Conservation (phyloP, 2,113 vertebrate species). For the Channa argus region DNA sequence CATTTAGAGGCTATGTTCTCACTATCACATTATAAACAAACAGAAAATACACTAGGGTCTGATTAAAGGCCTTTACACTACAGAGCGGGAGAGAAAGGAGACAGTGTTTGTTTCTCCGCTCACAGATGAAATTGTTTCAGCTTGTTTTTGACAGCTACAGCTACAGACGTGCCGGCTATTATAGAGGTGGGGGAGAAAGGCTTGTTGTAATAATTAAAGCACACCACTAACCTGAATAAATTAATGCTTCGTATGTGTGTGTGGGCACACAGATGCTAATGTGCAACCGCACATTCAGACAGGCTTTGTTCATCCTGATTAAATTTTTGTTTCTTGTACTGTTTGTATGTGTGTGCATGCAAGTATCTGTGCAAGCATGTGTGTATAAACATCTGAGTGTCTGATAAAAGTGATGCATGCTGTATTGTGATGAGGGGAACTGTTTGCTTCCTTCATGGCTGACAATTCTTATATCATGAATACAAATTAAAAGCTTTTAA, state of each 20-base stretch:
- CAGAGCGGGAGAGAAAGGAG: slow-evolving; percentile 50
- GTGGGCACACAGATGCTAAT: slow-evolving; percentile 21
- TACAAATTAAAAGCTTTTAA: slow-evolving; percentile 76
- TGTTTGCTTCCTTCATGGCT: slow-evolving; percentile 61
- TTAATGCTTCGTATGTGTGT: slow-evolving; percentile 58
- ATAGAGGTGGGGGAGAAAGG: slow-evolving; percentile 33
- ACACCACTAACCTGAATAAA: slow-evolving; percentile 80
- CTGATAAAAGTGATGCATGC: slow-evolving; percentile 65
- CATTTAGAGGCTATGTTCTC: slow-evolving; percentile 76
- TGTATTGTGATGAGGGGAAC: slow-evolving; percentile 54
- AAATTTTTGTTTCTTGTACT: slow-evolving; percentile 59
- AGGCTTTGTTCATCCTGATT: slow-evolving; percentile 76
- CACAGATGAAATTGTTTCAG: slow-evolving; percentile 82
- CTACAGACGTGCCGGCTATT: slow-evolving; percentile 70
- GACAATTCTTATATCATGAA: slow-evolving; percentile 70
- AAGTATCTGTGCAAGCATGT: slow-evolving; percentile 12
- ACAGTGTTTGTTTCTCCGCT: slow-evolving; percentile 71
- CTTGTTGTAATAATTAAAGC: slow-evolving; percentile 83
- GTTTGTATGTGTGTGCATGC: slow-evolving; percentile 46
- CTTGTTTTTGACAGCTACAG: slow-evolving; percentile 84
- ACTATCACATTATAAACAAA: slow-evolving; percentile 84
- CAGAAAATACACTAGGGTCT: slow-evolving; percentile 81
- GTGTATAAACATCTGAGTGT: slow-evolving; percentile 9
- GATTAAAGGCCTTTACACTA: slow-evolving; percentile 81
- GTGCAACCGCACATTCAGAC: slow-evolving; percentile 50